Evolutionary conservation across 2,113 vertebrate genomes (phyloP).

Genomic region (Salvelinus alpinus): DNA sequence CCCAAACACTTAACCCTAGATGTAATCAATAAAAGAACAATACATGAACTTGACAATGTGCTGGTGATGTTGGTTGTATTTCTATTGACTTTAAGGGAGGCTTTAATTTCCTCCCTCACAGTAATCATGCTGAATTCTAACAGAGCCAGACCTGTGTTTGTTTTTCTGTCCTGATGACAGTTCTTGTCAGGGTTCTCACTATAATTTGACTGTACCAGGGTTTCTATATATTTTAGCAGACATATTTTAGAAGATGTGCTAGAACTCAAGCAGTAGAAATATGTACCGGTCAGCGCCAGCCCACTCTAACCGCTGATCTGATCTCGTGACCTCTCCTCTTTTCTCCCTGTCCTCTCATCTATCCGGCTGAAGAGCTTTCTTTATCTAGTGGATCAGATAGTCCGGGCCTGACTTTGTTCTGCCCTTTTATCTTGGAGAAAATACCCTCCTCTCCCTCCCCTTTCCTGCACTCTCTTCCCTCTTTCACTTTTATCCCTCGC

Average conservation of each 20-base stretch:
- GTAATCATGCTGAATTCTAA: constrained; percentile 54
- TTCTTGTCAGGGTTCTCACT: too few relatives aligned
- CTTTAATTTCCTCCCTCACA: constrained; percentile 12
- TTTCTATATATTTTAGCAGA: too few relatives aligned
- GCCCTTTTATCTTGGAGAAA: constrained; percentile 63
- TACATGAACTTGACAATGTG: not conserved
- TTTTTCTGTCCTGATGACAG: constrained; percentile 50
- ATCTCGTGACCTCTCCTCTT: constrained; percentile 45
- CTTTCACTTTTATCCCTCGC: not conserved
- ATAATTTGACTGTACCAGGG: too few relatives aligned
- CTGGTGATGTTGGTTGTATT: constrained; percentile 18
- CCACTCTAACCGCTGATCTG: constrained; percentile 51
- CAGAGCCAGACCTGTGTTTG: constrained; percentile 63
- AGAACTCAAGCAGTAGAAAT: too few relatives aligned
- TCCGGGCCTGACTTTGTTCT: constrained; percentile 64
- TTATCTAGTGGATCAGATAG: constrained; percentile 67
- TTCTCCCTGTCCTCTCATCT: constrained; percentile 28
- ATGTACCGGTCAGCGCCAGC: too few relatives aligned
- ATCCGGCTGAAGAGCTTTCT: constrained; percentile 59
- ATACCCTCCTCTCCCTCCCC: constrained; percentile 28
- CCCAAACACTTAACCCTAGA: too few relatives aligned
- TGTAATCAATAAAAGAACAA: not conserved
- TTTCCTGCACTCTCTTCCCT: constrained; percentile 29
- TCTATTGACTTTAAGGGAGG: constrained; percentile 20
- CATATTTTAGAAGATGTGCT: too few relatives aligned